Conservation (phyloP, 1,140 invertebrate species). For the Wasmannia auropunctata region DNA sequence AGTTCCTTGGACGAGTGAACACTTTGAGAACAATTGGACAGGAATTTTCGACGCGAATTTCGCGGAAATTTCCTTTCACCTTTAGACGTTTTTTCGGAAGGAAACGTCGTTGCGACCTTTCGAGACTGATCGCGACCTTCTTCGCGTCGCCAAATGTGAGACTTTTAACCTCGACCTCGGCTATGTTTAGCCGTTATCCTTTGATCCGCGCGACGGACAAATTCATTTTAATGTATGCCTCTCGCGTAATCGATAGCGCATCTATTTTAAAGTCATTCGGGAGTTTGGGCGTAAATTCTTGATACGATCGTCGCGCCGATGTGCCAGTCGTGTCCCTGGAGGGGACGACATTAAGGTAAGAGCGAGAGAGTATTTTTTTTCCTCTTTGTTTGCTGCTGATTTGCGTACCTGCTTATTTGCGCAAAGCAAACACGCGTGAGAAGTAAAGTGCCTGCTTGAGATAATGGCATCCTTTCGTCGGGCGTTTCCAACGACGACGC, state of each 20-base stretch:
- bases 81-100: background rate
- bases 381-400: conserved; percentile 24
- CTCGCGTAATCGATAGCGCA: background rate
- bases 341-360: conserved; percentile 7
- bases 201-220: background rate
- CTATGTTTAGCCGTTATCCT: conserved; percentile 6
- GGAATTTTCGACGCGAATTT: background rate
- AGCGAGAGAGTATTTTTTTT: background rate
- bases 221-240: background rate
- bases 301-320: background rate
- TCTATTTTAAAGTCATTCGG: background rate
- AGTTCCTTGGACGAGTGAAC: background rate
- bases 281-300: background rate
- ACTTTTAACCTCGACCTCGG: background rate
- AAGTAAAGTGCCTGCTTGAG: conserved; percentile 31
- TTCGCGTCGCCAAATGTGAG: background rate
- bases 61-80: background rate
- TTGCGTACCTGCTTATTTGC: conserved; percentile 24
- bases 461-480: conserved; percentile 33
- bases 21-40: background rate
- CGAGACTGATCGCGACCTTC: background rate
- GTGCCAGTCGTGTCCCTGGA: background rate
- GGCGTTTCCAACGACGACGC: background rate
- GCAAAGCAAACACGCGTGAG: conserved; percentile 13
- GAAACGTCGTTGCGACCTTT: background rate